phyloP scores from a whole-genome alignment of 2,888 invertebrate species.

The Lottia scabra region DNA sequence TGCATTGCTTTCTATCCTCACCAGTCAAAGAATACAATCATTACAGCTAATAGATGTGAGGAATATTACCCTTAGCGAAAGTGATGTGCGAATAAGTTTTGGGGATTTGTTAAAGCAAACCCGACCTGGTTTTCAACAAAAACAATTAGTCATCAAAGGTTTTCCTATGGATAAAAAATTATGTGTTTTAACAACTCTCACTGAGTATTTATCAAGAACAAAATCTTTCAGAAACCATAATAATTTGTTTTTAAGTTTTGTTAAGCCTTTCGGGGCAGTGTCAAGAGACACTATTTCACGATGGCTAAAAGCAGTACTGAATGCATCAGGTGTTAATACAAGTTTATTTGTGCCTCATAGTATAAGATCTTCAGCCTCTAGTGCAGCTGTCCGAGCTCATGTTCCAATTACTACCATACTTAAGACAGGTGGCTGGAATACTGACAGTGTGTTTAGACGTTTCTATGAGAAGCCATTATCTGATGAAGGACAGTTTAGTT shows the following conservation, averaged over 20 bases:
- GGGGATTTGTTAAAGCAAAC: slow-evolving; percentile 20
- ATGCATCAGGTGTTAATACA: slow-evolving; percentile 24
- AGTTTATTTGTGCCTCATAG: slow-evolving; percentile 24
- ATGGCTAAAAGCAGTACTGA: slow-evolving; percentile 31
- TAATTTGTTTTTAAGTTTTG: slow-evolving; percentile 26
- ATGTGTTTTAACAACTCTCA: slow-evolving; percentile 6
- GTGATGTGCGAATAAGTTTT: slow-evolving; percentile 3
- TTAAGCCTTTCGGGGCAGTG: slow-evolving; percentile 29
- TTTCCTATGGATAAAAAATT: slow-evolving; percentile 2
- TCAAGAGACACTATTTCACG: slow-evolving; percentile 32
- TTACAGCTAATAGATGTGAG: slow-evolving; percentile 16
- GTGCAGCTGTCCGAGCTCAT: not conserved
- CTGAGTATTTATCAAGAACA: slow-evolving; percentile 8
- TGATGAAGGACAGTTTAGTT: not conserved
- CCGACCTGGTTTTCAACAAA: slow-evolving; percentile 17
- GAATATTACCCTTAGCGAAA: slow-evolving; percentile 9
- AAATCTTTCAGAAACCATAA: not conserved
- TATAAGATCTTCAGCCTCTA: slow-evolving; percentile 10
- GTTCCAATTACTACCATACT: not conserved
- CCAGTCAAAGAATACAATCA: slow-evolving; percentile 15
- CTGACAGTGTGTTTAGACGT: not conserved
- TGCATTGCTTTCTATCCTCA: slow-evolving; percentile 6
- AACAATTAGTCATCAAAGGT: not conserved
- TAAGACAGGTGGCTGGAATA: not conserved
- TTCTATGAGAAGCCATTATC: not conserved